These are phyloP conservation scores for Heterodera carotae DNA, from an alignment of 1,140 invertebrate species.

Conservation along the genomic window DNA sequence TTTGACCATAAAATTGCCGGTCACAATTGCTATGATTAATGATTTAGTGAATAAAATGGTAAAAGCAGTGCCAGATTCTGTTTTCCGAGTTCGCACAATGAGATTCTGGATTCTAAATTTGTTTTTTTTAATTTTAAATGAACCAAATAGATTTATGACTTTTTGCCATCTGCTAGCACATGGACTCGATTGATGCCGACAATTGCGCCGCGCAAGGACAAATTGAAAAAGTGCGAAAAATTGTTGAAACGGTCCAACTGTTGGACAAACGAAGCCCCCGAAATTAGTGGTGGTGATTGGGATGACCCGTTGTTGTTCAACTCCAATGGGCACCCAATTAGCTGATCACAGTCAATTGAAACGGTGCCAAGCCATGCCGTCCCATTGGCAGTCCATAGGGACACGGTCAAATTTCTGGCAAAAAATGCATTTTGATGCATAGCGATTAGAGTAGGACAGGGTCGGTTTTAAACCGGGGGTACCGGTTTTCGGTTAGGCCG, in stretches of 20 bases:
- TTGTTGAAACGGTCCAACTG: constrained; percentile 6
- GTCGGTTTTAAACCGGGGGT: no score
- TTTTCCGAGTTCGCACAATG: neutral
- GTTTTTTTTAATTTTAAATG: neutral
- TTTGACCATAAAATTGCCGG: constrained; percentile 4
- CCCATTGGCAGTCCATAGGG: neutral
- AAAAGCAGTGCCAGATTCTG: neutral
- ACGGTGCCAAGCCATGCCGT: constrained; percentile 1
- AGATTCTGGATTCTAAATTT: neutral
- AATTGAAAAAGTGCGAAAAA: neutral
- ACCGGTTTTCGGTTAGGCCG: no score
- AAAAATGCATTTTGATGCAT: no score
- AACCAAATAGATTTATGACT: neutral
- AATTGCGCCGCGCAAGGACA: neutral
- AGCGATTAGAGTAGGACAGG: no score
- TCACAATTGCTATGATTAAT: neutral
- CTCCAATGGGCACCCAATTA: neutral
- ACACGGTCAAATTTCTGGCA: neutral
- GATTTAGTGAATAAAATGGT: neutral
- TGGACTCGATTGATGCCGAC: constrained; percentile 2
- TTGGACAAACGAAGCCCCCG: neutral
- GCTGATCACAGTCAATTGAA: neutral
- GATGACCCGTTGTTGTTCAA: neutral
- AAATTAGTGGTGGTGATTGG: no score
- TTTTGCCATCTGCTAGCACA: neutral